Evolutionary conservation across 2,113 vertebrate genomes (phyloP).

Genomic region (Trochalopteron elliotii): DNA sequence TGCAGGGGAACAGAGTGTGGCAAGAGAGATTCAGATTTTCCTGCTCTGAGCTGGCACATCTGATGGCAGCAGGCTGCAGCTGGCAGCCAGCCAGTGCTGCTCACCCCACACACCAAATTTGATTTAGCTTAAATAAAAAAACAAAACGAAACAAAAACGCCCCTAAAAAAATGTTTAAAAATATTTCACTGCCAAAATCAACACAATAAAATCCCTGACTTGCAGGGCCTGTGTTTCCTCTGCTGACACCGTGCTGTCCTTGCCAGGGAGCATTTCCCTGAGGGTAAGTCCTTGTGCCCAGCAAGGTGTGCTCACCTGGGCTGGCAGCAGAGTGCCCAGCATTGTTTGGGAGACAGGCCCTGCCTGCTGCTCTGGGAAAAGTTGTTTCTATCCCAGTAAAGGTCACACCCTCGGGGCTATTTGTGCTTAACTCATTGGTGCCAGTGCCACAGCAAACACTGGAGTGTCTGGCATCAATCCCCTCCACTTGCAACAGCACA

Average conservation of each 20-base stretch:
- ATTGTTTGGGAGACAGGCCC: not conserved
- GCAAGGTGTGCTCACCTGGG: not conserved
- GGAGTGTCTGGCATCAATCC: no score
- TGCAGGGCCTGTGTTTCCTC: not conserved
- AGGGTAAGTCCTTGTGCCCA: not conserved
- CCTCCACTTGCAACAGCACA: not conserved
- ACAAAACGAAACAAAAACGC: not conserved
- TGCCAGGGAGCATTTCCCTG: not conserved
- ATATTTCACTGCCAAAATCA: not conserved
- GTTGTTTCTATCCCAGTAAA: not conserved
- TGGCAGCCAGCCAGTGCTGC: not conserved
- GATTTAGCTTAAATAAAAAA: not conserved
- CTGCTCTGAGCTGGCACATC: not conserved
- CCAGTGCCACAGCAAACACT: not conserved
- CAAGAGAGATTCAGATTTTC: not conserved
- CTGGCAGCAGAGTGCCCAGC: not conserved
- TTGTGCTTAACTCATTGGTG: not conserved
- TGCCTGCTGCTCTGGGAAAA: not conserved
- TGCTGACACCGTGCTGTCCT: not conserved
- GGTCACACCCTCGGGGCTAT: not conserved
- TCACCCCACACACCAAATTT: rapidly evolving
- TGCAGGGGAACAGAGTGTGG: not conserved
- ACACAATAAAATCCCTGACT: not conserved
- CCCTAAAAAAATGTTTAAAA: rapidly evolving
- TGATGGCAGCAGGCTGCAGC: not conserved